A percentile compares a stretch with the other conserved stretches of the same genome.
These are phyloP conservation scores for Neoitamus cyanurus DNA, from an alignment of 2,888 invertebrate species.

Conservation along the genomic window DNA sequence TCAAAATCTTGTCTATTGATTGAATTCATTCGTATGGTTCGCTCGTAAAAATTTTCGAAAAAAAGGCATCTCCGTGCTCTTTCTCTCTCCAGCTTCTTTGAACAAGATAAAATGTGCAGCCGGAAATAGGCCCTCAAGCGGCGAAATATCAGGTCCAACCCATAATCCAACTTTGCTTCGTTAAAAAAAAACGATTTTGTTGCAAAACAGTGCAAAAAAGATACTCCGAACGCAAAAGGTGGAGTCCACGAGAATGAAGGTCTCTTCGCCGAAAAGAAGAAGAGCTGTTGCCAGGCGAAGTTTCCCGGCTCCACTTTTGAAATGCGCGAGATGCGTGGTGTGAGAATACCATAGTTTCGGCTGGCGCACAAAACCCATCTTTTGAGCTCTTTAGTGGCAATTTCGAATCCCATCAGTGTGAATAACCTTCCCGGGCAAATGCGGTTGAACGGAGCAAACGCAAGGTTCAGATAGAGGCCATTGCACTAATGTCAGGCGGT, in stretches of 20 bases:
- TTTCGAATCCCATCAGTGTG: not conserved
- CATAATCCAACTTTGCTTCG: not conserved
- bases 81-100: not conserved
- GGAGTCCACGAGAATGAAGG: not conserved
- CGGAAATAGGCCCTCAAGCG: not conserved
- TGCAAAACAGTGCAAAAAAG: not conserved
- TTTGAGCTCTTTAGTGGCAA: not conserved
- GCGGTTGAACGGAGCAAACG: not conserved
- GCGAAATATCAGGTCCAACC: not conserved
- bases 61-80: too few relatives aligned
- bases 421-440: not conserved
- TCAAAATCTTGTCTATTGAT: not conserved
- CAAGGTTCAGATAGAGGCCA: not conserved
- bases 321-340: not conserved
- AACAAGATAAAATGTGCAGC: not conserved
- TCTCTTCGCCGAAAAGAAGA: not conserved
- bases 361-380: not conserved
- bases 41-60: not conserved
- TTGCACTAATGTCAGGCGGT: not conserved
- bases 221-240: not conserved
- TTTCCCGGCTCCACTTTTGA: not conserved
- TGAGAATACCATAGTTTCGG: not conserved
- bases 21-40: not conserved
- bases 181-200: not conserved
- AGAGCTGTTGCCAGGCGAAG: not conserved